Percentiles rank a stretch among this genome's conserved stretches.
Conservation (phyloP, 2,888 invertebrate species). For the Amiota communis region DNA sequence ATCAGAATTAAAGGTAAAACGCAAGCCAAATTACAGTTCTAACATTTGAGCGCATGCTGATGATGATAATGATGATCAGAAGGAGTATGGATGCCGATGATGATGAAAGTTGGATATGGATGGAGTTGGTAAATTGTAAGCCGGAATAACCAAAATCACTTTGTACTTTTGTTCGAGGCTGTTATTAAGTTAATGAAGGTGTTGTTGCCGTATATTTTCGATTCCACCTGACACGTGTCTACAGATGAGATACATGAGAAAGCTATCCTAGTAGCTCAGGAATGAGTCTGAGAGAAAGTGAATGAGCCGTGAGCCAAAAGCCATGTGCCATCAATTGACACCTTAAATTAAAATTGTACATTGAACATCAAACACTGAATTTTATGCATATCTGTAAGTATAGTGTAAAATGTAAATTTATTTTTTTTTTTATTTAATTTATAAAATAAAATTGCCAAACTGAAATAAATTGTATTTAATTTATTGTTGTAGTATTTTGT, state of each 20-base stretch:
- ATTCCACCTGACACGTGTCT: conserved; percentile 61
- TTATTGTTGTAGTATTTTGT: neutral
- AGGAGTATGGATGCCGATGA: too few species aligned
- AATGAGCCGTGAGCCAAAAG: too few species aligned
- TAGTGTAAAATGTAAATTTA: neutral
- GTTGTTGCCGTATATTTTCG: conserved; percentile 44
- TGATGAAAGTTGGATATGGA: neutral
- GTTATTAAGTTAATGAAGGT: conserved; percentile 68
- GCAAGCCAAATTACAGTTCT: conserved; percentile 52
- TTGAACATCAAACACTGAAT: neutral
- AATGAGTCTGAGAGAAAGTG: too few species aligned
- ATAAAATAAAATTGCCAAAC: neutral
- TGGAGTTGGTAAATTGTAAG: conserved; percentile 43
- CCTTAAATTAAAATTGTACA: neutral
- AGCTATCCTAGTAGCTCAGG: too few species aligned
- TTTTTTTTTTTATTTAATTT: neutral
- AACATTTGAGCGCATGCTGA: neutral
- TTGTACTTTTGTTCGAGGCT: conserved; percentile 60
- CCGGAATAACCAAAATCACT: conserved; percentile 64
- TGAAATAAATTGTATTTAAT: neutral
- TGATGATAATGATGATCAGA: too few species aligned
- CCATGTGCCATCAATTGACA: neutral
- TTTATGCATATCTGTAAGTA: neutral
- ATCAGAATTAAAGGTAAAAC: conserved; percentile 53
- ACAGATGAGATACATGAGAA: neutral